phyloP scores from a whole-genome alignment of 1,140 invertebrate species.

The Dufourea novaeangliae region DNA sequence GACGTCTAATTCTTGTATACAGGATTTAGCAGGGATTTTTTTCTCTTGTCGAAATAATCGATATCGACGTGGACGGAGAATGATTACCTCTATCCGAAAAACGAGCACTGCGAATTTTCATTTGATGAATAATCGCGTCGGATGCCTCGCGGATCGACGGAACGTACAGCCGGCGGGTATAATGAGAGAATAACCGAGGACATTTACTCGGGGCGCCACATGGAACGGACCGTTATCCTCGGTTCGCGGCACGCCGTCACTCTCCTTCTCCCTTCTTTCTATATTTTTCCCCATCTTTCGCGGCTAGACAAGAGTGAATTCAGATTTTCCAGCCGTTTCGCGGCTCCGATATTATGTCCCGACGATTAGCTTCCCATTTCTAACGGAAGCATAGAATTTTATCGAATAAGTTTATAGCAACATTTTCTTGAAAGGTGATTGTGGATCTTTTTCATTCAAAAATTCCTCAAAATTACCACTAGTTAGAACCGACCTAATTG shows the following conservation, averaged over 20 bases:
- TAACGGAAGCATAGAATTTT: too few relatives aligned
- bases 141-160: constrained; percentile 44
- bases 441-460: too few relatives aligned
- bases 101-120: constrained; percentile 29
- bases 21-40: too few relatives aligned
- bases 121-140: constrained; percentile 50
- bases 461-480: too few relatives aligned
- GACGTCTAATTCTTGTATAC: too few relatives aligned
- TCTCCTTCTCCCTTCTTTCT: constrained; percentile 14
- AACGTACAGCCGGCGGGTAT: constrained; percentile 48
- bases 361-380: too few relatives aligned
- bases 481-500: constrained; percentile 56
- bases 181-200: constrained; percentile 69
- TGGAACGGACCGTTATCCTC: constrained; percentile 79
- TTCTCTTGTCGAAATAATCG: too few relatives aligned
- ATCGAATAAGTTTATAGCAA: too few relatives aligned
- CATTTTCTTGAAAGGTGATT: too few relatives aligned
- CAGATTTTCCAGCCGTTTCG: constrained; percentile 50
- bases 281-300: neutral
- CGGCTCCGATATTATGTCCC: neutral
- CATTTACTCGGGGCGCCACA: constrained; percentile 78
- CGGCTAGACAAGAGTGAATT: constrained; percentile 26
- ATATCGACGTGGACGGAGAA: neutral
- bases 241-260: constrained; percentile 39
- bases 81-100: neutral